A percentile compares a stretch with the other conserved stretches of the same genome.
Conservation (phyloP, 2,797 vertebrate genomes). For the Xenentodon cancila region DNA sequence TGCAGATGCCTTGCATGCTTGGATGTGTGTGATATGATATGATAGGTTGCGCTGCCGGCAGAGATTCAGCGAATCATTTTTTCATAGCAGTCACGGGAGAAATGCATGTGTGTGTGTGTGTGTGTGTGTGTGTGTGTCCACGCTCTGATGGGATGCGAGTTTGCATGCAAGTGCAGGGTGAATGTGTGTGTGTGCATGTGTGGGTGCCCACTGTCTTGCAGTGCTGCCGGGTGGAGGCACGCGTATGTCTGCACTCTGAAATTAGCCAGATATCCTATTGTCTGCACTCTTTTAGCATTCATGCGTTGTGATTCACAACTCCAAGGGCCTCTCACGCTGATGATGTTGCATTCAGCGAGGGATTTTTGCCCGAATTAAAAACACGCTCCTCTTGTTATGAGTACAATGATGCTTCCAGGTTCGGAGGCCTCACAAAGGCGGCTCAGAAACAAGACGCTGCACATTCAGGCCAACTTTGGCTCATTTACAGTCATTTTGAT, state of each 20-base stretch:
- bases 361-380: slow-evolving; percentile 72
- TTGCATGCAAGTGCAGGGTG: slow-evolving; percentile 36
- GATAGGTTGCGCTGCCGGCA: slow-evolving; percentile 73
- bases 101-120: slow-evolving; percentile 46
- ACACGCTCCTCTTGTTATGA: slow-evolving; percentile 66
- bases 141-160: slow-evolving; percentile 36
- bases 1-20: slow-evolving; percentile 75
- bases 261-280: slow-evolving; percentile 81
- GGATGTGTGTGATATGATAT: slow-evolving; percentile 81
- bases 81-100: slow-evolving; percentile 63
- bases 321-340: slow-evolving; percentile 74
- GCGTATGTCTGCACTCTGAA: slow-evolving; percentile 78
- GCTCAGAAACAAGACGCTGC: slow-evolving; percentile 34
- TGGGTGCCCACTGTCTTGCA: slow-evolving; percentile 59
- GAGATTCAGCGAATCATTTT: slow-evolving; percentile 69
- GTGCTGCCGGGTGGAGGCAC: slow-evolving; percentile 71
- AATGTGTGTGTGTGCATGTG: slow-evolving; percentile 25
- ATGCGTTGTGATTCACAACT: slow-evolving; percentile 78
- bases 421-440: slow-evolving; percentile 51
- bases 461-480: background rate
- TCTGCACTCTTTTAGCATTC: slow-evolving; percentile 79
- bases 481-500: background rate
- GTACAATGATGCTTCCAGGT: slow-evolving; percentile 68
- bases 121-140: slow-evolving; percentile 27
- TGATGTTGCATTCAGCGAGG: slow-evolving; percentile 72